These are phyloP conservation scores for Prorops nasuta DNA, from an alignment of 1,140 invertebrate species.

Conservation along the genomic window DNA sequence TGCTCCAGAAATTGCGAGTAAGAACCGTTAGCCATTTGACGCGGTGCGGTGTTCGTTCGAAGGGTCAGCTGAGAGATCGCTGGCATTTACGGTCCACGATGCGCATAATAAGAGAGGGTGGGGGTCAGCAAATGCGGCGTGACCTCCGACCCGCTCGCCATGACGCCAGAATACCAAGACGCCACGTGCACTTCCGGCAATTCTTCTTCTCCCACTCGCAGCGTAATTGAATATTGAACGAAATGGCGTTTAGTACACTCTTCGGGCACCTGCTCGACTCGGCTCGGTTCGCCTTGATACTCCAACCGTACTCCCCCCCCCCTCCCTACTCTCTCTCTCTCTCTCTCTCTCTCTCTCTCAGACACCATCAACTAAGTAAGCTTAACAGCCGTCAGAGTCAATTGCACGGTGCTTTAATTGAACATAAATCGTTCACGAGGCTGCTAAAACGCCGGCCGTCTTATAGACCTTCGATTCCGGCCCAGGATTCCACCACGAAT, in stretches of 20 bases:
- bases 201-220: constrained; percentile 13
- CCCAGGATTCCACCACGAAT: too few relatives aligned
- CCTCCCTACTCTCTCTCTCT: constrained; percentile 3
- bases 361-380: constrained; percentile 13
- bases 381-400: constrained; percentile 21
- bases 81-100: neutral
- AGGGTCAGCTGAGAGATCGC: too few relatives aligned
- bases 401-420: constrained; percentile 35
- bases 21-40: too few relatives aligned
- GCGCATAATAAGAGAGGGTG: constrained; percentile 34
- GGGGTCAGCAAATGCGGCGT: constrained; percentile 26
- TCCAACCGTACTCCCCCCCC: neutral
- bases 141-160: constrained; percentile 30
- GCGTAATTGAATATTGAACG: neutral
- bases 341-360: constrained; percentile 12
- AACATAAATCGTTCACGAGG: constrained; percentile 38
- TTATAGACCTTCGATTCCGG: too few relatives aligned
- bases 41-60: too few relatives aligned
- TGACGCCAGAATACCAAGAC: constrained; percentile 5
- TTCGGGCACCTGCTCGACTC: neutral
- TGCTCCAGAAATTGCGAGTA: too few relatives aligned
- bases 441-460: neutral
- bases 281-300: neutral
- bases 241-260: too few relatives aligned
- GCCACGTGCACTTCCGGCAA: constrained; percentile 36